Conservation (phyloP, 2,797 vertebrate species). For the Amniataba percoides region DNA sequence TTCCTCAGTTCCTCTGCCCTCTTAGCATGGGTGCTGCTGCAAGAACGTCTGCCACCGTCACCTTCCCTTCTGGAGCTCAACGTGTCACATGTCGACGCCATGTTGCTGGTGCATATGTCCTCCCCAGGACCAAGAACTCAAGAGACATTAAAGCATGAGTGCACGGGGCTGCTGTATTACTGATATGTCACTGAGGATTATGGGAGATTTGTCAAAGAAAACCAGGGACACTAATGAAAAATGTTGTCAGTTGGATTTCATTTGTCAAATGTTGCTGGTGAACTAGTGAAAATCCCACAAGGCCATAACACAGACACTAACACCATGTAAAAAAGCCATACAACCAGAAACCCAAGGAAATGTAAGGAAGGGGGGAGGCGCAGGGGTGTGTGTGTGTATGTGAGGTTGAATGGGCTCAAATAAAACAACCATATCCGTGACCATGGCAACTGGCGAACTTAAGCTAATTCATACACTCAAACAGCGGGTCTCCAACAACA, state of each 20-base stretch:
- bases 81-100: slow-evolving; percentile 55
- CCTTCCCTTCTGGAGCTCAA: slow-evolving; percentile 37
- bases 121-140: slow-evolving; percentile 37
- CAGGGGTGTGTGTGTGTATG: slow-evolving; percentile 49
- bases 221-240: neutral
- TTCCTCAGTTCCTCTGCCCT: slow-evolving; percentile 46
- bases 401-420: slow-evolving; percentile 67
- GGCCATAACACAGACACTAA: slow-evolving; percentile 24
- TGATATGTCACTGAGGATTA: slow-evolving; percentile 1
- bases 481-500: slow-evolving; percentile 80
- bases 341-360: slow-evolving; percentile 40
- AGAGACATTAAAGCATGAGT: slow-evolving; percentile 36
- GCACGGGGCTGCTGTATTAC: slow-evolving; percentile 7
- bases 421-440: slow-evolving; percentile 80
- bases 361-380: neutral
- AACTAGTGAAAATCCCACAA: slow-evolving; percentile 11
- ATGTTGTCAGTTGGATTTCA: neutral
- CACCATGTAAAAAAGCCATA: neutral
- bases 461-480: slow-evolving; percentile 81
- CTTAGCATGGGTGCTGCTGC: slow-evolving; percentile 11
- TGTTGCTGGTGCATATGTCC: slow-evolving; percentile 71
- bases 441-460: slow-evolving; percentile 81
- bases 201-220: slow-evolving; percentile 3
- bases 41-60: slow-evolving; percentile 29
- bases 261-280: slow-evolving; percentile 1